Percentiles rank a stretch among this genome's conserved stretches.
phyloP scores from a whole-genome alignment of 2,113 vertebrate genomes.

The Numida meleagris region DNA sequence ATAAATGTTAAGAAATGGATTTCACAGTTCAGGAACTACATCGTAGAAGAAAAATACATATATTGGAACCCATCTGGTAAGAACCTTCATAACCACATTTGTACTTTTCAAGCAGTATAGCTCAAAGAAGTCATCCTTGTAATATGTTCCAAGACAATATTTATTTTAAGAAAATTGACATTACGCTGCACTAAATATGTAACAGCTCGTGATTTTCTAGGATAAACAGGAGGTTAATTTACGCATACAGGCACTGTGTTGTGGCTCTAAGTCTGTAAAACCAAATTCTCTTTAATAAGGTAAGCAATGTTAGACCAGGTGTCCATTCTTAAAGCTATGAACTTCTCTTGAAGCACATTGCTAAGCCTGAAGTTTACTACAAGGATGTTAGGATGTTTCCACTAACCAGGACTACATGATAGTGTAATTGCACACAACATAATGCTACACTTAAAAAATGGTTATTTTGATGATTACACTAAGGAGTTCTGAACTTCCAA shows the following conservation, averaged over 20 bases:
- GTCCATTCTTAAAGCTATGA: neutral
- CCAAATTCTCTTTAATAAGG: conserved; percentile 42
- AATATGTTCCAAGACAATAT: neutral
- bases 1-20: neutral
- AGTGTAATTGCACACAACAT: conserved; percentile 61
- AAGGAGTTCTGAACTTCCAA: conserved; percentile 83
- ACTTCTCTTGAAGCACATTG: neutral
- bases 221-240: conserved; percentile 45
- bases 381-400: neutral
- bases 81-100: neutral
- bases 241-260: neutral
- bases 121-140: neutral
- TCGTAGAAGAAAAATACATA: neutral
- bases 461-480: conserved; percentile 78
- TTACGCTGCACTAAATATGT: neutral
- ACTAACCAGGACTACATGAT: conserved; percentile 29
- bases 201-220: neutral
- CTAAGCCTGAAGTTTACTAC: conserved; percentile 12
- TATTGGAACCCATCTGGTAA: neutral
- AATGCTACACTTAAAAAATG: conserved; percentile 69
- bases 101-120: neutral
- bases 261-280: conserved; percentile 17
- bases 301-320: conserved; percentile 39
- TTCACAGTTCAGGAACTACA: neutral
- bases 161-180: neutral